These are phyloP conservation scores for Listronotus oregonensis DNA, from an alignment of 1,140 invertebrate genomes.

Conservation along the genomic window DNA sequence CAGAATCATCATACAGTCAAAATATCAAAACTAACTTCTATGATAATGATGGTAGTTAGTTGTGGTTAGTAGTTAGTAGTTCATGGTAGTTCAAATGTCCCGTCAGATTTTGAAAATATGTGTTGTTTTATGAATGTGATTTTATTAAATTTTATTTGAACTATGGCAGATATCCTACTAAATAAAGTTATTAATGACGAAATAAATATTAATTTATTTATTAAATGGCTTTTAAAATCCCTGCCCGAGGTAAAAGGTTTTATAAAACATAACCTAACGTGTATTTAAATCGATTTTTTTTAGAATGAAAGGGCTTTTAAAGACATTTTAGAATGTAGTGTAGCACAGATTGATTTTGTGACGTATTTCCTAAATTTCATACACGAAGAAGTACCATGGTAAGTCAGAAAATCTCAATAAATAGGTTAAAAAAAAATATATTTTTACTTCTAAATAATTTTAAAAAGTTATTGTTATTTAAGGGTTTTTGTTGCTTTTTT, in stretches of 20 bases:
- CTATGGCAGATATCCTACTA: constrained; percentile 26
- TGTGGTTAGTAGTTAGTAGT: background rate
- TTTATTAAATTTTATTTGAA: background rate
- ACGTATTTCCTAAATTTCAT: constrained; percentile 53
- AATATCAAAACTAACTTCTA: no score
- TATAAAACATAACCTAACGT: background rate
- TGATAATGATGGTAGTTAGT: no score
- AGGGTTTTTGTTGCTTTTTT: background rate
- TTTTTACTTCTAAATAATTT: constrained; percentile 2
- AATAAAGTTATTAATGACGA: constrained; percentile 26
- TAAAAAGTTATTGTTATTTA: background rate
- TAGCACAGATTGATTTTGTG: constrained; percentile 47
- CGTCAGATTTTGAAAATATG: background rate
- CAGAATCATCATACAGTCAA: no score
- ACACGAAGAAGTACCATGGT: constrained; percentile 48
- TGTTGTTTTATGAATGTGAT: constrained; percentile 8
- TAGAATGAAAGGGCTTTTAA: constrained; percentile 15
- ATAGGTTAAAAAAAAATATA: constrained; percentile 12
- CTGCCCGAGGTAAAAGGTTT: constrained; percentile 1
- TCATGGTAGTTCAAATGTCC: constrained; percentile 3
- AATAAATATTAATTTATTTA: constrained; percentile 12
- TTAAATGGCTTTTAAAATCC: constrained; percentile 17
- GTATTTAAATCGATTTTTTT: constrained; percentile 1
- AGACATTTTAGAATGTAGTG: constrained; percentile 34
- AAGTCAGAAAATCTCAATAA: constrained; percentile 9